Percentiles rank a stretch among this genome's conserved stretches.
Conservation (phyloP, 2,888 invertebrate species). For the Phyllotreta cruciferae region DNA sequence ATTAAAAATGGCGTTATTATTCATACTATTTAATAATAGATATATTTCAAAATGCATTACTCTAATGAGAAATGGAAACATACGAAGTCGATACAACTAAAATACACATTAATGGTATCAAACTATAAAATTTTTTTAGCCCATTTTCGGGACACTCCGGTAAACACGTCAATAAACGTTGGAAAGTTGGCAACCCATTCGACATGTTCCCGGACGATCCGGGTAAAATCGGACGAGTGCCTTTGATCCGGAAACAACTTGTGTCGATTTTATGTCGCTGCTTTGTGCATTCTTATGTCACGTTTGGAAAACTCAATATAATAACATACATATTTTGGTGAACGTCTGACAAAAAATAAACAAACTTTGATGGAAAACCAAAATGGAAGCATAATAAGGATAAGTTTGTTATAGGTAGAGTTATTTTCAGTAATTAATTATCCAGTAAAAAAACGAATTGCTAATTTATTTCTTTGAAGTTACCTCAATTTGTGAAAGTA, state of each 20-base stretch:
- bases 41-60: no score
- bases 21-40: no score
- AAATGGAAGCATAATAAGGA: no score
- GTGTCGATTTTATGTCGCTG: conserved; percentile 7
- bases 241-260: conserved; percentile 10
- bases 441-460: no score
- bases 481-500: no score
- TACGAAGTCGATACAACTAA: neutral
- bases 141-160: neutral
- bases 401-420: no score
- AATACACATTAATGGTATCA: neutral
- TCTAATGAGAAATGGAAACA: no score
- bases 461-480: no score
- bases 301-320: neutral
- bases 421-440: no score
- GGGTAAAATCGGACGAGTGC: neutral
- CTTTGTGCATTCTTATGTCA: neutral
- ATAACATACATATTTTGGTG: neutral
- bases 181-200: conserved; percentile 11
- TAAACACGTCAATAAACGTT: conserved; percentile 7
- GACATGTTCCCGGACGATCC: neutral
- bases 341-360: neutral
- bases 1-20: no score
- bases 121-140: neutral
- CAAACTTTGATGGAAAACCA: no score